These are phyloP conservation scores for Odocoileus hemionus DNA, from an alignment of 2,113 vertebrate genomes.

Conservation along the genomic window DNA sequence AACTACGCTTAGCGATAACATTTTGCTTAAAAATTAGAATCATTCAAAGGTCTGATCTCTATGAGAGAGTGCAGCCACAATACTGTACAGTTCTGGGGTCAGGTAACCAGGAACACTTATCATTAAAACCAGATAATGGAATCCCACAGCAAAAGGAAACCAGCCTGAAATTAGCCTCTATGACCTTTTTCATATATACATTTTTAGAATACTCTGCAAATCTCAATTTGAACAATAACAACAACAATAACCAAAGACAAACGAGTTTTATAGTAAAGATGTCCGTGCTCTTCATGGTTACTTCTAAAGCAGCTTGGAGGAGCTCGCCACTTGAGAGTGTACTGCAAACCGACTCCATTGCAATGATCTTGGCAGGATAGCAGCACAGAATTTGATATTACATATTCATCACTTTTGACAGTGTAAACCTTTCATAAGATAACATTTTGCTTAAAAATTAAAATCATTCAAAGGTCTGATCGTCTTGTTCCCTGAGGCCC, in stretches of 20 bases:
- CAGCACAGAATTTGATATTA: constrained; percentile 80
- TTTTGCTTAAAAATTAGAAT: background rate
- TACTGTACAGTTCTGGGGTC: constrained; percentile 77
- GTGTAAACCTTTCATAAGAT: constrained; percentile 84
- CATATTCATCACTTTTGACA: constrained; percentile 72
- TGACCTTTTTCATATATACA: constrained; percentile 65
- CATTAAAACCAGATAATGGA: constrained; percentile 36
- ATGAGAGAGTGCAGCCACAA: constrained; percentile 73
- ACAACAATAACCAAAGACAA: constrained; percentile 75
- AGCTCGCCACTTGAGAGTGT: constrained; percentile 59
- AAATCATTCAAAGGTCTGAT: constrained; percentile 79
- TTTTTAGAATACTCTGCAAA: constrained; percentile 74
- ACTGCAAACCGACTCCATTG: constrained; percentile 76
- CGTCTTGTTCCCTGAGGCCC: constrained; percentile 67
- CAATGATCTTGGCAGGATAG: constrained; percentile 80
- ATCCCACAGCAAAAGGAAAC: constrained; percentile 67
- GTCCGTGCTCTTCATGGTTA: constrained; percentile 78
- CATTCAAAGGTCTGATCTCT: background rate
- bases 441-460: constrained; percentile 73
- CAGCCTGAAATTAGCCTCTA: constrained; percentile 69
- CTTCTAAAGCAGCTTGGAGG: constrained; percentile 83
- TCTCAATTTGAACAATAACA: constrained; percentile 62
- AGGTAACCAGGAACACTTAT: constrained; percentile 57
- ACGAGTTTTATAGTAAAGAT: constrained; percentile 74
- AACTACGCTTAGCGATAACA: constrained; percentile 69